A percentile compares a stretch with the other conserved stretches of the same genome.
These are phyloP conservation scores for Penelope pileata DNA, from an alignment of 2,113 vertebrate genomes.

Conservation along the genomic window DNA sequence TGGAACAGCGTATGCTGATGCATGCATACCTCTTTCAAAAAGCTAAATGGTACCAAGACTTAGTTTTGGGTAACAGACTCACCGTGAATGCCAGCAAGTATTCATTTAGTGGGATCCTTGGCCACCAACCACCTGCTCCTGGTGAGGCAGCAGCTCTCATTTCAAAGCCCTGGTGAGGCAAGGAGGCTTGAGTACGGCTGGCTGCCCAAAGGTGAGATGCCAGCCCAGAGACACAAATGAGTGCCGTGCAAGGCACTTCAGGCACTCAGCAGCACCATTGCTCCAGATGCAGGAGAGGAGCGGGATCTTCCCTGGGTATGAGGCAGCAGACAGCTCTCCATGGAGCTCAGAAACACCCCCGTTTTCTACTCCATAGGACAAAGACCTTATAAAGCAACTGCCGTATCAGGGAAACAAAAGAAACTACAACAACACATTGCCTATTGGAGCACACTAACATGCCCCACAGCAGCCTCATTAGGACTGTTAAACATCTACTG, in stretches of 20 bases:
- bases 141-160: neutral
- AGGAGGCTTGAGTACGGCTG: neutral
- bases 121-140: neutral
- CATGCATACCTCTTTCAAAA: neutral
- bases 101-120: neutral
- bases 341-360: neutral
- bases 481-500: slow-evolving; percentile 18
- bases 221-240: neutral
- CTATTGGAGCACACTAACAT: neutral
- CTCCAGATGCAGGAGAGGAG: neutral
- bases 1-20: neutral
- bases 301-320: neutral
- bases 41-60: neutral
- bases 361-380: neutral
- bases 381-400: neutral
- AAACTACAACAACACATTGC: neutral
- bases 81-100: neutral
- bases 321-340: neutral
- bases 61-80: neutral
- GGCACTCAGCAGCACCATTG: neutral
- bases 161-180: neutral
- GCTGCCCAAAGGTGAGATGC: neutral
- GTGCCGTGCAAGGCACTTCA: fast-evolving
- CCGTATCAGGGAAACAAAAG: neutral
- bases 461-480: slow-evolving; percentile 4